phyloP scores from a whole-genome alignment of 2,113 vertebrate genomes.

The Nerophis lumbriciformis region DNA sequence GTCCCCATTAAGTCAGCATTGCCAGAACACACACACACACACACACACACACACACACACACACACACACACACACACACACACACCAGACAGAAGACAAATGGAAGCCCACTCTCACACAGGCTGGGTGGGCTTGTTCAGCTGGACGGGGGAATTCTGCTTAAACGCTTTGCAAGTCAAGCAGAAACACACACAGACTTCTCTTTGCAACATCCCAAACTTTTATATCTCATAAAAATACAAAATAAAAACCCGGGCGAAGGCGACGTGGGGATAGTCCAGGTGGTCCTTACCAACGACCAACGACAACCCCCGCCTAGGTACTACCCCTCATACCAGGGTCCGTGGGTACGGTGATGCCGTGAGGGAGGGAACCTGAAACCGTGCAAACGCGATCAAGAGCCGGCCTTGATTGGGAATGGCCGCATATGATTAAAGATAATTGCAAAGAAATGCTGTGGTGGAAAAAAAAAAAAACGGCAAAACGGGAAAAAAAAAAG shows the following conservation, averaged over 20 bases:
- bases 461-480: constrained; percentile 10
- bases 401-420: constrained; percentile 64
- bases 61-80: too few relatives aligned
- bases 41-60: too few relatives aligned
- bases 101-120: constrained; percentile 61
- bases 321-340: constrained; percentile 24
- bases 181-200: constrained; percentile 20
- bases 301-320: neutral
- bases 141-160: constrained; percentile 63
- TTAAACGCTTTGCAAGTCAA: constrained; percentile 48
- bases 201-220: constrained; percentile 4
- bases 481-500: too few relatives aligned
- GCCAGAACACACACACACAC: too few relatives aligned
- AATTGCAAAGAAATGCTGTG: constrained; percentile 72
- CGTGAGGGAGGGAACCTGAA: constrained; percentile 65
- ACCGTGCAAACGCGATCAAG: constrained; percentile 73
- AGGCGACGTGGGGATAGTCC: constrained; percentile 23
- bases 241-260: too few relatives aligned
- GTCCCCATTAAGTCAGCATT: too few relatives aligned
- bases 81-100: constrained; percentile 45
- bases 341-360: constrained; percentile 46
- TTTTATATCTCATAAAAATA: neutral
- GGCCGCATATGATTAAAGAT: constrained; percentile 72
- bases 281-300: constrained; percentile 58
- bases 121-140: constrained; percentile 73